Evolutionary conservation across 2,113 vertebrate species (phyloP).

Genomic region (Lagenorhynchus albirostris): DNA sequence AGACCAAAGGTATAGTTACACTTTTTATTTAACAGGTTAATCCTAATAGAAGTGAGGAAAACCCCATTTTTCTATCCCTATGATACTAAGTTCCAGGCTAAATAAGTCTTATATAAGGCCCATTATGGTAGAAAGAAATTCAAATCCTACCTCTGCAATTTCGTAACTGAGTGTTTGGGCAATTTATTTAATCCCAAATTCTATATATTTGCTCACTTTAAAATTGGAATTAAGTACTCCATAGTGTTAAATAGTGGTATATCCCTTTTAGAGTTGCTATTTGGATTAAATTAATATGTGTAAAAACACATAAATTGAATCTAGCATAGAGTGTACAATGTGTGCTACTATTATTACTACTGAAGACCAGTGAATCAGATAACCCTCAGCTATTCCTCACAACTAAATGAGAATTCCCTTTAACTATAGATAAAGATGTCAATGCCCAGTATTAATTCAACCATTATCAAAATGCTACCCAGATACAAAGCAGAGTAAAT

Average conservation of each 20-base stretch:
- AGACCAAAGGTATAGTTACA: background rate
- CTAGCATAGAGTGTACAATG: background rate
- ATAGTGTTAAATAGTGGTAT: background rate
- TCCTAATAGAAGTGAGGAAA: background rate
- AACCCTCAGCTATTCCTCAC: background rate
- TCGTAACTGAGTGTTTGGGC: background rate
- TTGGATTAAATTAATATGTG: background rate
- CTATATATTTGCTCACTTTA: background rate
- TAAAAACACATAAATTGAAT: background rate
- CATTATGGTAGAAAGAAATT: background rate
- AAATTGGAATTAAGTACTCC: background rate
- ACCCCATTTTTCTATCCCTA: background rate
- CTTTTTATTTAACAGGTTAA: background rate
- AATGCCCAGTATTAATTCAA: slow-evolving; percentile 33
- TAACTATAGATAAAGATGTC: slow-evolving; percentile 36
- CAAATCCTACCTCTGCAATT: background rate
- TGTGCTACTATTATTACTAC: background rate
- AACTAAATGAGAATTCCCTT: slow-evolving; percentile 34
- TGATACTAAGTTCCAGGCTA: background rate
- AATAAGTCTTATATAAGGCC: background rate
- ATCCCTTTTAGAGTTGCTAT: background rate
- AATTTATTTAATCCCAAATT: background rate
- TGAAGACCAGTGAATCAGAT: background rate
- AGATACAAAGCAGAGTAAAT: slow-evolving; percentile 39
- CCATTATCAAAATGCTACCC: background rate